Evolutionary conservation across 2,888 invertebrate genomes (phyloP).

Genomic region (Drosophila neutralis): DNA sequence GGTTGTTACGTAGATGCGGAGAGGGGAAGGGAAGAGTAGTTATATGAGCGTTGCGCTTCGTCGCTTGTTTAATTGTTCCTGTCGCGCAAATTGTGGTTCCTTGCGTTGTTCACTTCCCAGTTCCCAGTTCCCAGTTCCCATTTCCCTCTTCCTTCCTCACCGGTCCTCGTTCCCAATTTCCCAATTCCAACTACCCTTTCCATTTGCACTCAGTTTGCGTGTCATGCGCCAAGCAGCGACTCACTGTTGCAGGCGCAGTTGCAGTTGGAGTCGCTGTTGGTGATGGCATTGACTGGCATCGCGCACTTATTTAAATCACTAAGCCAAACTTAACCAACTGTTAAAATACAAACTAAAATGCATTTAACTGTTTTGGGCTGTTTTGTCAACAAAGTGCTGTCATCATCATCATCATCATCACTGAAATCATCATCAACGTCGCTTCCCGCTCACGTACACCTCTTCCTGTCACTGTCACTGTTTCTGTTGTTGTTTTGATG

Average conservation of each 20-base stretch:
- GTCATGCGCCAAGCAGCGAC: slow-evolving; percentile 34
- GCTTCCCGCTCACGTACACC: slow-evolving; percentile 36
- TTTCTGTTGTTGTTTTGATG: slow-evolving; percentile 20
- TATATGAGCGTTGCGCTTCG: slow-evolving; percentile 62
- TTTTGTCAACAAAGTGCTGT: slow-evolving; percentile 76
- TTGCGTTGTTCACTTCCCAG: slow-evolving; percentile 27
- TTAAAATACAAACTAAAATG: slow-evolving; percentile 83
- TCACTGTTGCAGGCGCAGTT: background rate
- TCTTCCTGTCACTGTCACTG: slow-evolving; percentile 44
- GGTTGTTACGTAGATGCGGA: background rate
- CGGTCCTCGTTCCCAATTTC: background rate
- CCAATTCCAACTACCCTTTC: background rate
- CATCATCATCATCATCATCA: slow-evolving; percentile 57
- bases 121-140: slow-evolving; percentile 1
- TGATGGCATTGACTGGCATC: slow-evolving; percentile 10
- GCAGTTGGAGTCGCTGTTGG: slow-evolving; percentile 12
- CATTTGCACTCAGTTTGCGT: slow-evolving; percentile 28
- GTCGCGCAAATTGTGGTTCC: slow-evolving; percentile 71
- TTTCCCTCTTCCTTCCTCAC: too few relatives aligned
- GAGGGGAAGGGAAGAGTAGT: background rate
- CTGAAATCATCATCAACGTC: slow-evolving; percentile 26
- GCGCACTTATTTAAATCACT: slow-evolving; percentile 79
- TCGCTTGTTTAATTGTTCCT: slow-evolving; percentile 75
- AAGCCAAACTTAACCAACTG: slow-evolving; percentile 82
- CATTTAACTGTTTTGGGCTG: slow-evolving; percentile 78